Evolutionary conservation across 2,113 vertebrate species (phyloP), one percentile per base, ranked within the genome.

Genomic region (Zingel zingel): DNA sequence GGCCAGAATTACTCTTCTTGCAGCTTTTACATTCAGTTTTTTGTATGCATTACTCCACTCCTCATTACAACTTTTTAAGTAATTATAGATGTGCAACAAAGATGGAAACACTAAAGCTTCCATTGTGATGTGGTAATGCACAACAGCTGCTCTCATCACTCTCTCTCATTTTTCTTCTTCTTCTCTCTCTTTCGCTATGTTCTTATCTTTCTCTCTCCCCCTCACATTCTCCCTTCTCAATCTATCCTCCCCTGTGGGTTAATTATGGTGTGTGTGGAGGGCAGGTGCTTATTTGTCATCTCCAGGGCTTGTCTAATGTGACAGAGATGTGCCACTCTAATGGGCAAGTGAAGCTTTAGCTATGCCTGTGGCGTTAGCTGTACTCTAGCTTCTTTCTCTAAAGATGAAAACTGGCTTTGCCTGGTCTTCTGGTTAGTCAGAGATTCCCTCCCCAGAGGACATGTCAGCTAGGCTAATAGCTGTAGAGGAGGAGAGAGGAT

Each of bases 241-340:
- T 86, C 77, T 70, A 27, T 82, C 83, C 77, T 93, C 91, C 93
- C 94, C 84, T 61, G 91, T 94, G 93, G 87, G 83, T 91, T 94
- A 86, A 94, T 94, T 94, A 94, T 74, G 85, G 66, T 76, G 59
- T 71, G 71, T 69, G 83, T 85, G 87, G 63, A 87, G 90, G 87
- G 75, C 71, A 90, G 83, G 78, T 77, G 54, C 68, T 85, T 85
- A 74, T 88, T 92, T 93, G 56, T 53, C 23, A 25, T 88, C 91
- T 85, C 86, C 15, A 2, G 87, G 86, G 89, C 83, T 54, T 25
- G 79, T 91, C 88, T 87, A 88, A 93, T 88, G 88, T 90, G 92
- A 90, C 93, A 89, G 90, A 90, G 81, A 90, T 83, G 76, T 86
- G 86, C 68, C 85, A 86, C 78, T 91, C 69, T 91, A 89, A 92